A percentile compares a stretch with the other conserved stretches of the same genome.
Evolutionary conservation across 2,113 vertebrate genomes (phyloP).

Genomic region (Okapia johnstoni): DNA sequence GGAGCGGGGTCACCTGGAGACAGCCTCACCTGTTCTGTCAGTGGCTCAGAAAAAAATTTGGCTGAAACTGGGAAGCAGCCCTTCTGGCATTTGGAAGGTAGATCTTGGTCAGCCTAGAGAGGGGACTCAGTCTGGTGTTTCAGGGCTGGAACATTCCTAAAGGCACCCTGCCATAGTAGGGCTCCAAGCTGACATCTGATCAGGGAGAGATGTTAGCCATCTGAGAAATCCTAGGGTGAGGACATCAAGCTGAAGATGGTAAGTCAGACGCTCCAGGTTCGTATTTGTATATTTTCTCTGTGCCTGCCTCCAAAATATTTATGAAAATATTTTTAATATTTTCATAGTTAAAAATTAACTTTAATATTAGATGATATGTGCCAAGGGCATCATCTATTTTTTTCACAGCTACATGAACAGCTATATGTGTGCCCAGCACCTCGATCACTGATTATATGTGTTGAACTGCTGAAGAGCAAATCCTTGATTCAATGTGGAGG

Average conservation of each 20-base stretch:
- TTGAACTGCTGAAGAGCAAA: background rate
- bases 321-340: background rate
- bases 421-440: background rate
- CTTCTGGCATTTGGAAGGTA: background rate
- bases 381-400: background rate
- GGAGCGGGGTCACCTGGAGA: background rate
- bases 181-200: background rate
- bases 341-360: background rate
- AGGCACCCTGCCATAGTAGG: background rate
- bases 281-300: background rate
- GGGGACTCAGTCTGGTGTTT: background rate
- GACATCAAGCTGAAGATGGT: background rate
- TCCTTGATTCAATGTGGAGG: background rate
- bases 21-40: background rate
- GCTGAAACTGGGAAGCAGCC: background rate
- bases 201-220: background rate
- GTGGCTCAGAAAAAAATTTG: background rate
- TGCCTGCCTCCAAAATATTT: background rate
- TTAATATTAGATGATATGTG: background rate
- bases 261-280: background rate
- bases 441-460: background rate
- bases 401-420: background rate
- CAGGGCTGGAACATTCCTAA: background rate
- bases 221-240: background rate
- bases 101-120: background rate